Conservation (phyloP, 2,888 invertebrate genomes). For the Gari tellinella region DNA sequence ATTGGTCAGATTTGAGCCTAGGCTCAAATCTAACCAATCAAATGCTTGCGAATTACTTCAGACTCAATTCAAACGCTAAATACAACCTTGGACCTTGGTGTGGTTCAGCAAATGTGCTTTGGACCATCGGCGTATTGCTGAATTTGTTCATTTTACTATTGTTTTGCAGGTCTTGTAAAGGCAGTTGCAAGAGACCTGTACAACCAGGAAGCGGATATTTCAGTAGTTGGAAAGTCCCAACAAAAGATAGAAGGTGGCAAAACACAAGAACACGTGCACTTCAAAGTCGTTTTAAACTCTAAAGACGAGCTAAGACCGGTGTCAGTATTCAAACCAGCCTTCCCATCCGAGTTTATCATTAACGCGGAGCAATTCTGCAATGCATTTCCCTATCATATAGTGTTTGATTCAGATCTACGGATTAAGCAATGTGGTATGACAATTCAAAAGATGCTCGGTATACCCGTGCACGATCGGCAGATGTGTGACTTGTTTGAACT, state of each 20-base stretch:
- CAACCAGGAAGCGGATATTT: slow-evolving; percentile 66
- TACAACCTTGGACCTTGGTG: too few relatives aligned
- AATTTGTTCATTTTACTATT: neutral
- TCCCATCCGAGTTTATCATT: slow-evolving; percentile 58
- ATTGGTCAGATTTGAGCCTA: too few relatives aligned
- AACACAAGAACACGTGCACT: slow-evolving; percentile 74
- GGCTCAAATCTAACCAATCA: too few relatives aligned
- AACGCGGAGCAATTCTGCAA: slow-evolving; percentile 74
- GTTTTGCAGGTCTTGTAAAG: slow-evolving; percentile 66
- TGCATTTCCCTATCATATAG: slow-evolving; percentile 81
- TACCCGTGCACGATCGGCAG: slow-evolving; percentile 27
- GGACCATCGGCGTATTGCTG: too few relatives aligned
- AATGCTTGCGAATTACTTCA: too few relatives aligned
- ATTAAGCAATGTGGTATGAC: slow-evolving; percentile 75
- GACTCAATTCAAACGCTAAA: too few relatives aligned
- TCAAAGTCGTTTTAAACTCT: slow-evolving; percentile 60
- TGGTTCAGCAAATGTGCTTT: too few relatives aligned
- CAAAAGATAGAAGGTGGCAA: slow-evolving; percentile 65
- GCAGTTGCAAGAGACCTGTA: slow-evolving; percentile 77
- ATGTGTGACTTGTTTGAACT: slow-evolving; percentile 71
- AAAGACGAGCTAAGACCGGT: slow-evolving; percentile 23
- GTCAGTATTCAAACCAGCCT: slow-evolving; percentile 45
- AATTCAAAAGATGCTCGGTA: slow-evolving; percentile 66
- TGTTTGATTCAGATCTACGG: slow-evolving; percentile 76
- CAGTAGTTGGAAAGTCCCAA: slow-evolving; percentile 63